Conservation (phyloP, 53 echinoderm and acorn worm genomes). For the Astropecten irregularis region DNA sequence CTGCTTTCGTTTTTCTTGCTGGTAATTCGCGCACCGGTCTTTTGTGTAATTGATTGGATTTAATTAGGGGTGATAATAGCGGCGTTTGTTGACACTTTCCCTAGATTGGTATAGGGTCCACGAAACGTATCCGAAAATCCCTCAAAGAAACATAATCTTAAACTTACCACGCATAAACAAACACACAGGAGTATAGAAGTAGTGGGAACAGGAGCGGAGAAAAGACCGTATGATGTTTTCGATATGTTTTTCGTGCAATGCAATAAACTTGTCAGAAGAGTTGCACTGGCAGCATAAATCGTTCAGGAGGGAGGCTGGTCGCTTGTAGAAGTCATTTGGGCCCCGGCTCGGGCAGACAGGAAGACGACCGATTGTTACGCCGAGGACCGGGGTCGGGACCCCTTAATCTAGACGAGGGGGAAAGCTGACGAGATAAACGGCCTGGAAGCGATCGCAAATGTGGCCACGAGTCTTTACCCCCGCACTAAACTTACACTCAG, state of each 20-base stretch:
- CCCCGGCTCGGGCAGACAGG: slow-evolving; percentile 1
- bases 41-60: slow-evolving; percentile 48
- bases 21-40: slow-evolving; percentile 49
- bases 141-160: too few species aligned
- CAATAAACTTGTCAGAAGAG: slow-evolving; percentile 50
- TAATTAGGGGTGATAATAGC: slow-evolving; percentile 39
- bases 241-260: not conserved
- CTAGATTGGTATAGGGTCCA: too few species aligned
- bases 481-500: too few species aligned
- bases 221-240: too few species aligned
- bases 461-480: slow-evolving; percentile 48
- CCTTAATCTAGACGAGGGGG: slow-evolving; percentile 49
- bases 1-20: slow-evolving; percentile 34
- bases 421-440: slow-evolving; percentile 55
- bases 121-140: too few species aligned
- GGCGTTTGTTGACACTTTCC: not conserved
- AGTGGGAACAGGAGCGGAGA: too few species aligned
- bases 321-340: slow-evolving; percentile 37
- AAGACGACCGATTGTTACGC: slow-evolving; percentile 42
- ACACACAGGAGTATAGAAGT: too few species aligned
- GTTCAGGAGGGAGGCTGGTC: slow-evolving; percentile 15
- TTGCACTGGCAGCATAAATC: slow-evolving; percentile 49
- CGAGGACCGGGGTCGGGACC: slow-evolving; percentile 53
- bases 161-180: too few species aligned
- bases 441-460: slow-evolving; percentile 54